A percentile compares a stretch with the other conserved stretches of the same genome.
These are phyloP conservation scores for Mycetomoellerius zeteki DNA, from an alignment of 1,140 invertebrate species.

Conservation along the genomic window DNA sequence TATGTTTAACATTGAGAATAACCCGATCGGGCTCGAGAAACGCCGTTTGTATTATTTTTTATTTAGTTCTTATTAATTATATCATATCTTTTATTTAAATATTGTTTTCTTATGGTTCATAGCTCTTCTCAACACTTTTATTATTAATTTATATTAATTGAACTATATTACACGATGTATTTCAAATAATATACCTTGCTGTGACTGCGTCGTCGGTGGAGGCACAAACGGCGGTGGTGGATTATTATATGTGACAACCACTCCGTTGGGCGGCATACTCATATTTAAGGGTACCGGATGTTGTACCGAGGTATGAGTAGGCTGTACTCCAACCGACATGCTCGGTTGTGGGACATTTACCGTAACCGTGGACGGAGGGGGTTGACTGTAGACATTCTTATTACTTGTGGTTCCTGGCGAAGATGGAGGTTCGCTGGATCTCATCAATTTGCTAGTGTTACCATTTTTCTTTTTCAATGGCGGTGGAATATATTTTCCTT, in stretches of 20 bases:
- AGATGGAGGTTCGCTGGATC: conserved; percentile 87
- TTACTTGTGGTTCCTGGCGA: conserved; percentile 80
- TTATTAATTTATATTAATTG: too few species aligned
- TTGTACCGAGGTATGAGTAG: conserved; percentile 80
- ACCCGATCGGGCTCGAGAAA: too few species aligned
- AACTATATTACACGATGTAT: too few species aligned
- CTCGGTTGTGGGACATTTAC: conserved; percentile 83
- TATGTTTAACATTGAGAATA: too few species aligned
- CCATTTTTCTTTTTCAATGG: conserved; percentile 90
- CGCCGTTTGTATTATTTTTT: too few species aligned
- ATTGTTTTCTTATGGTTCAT: too few species aligned
- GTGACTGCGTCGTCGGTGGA: conserved; percentile 83
- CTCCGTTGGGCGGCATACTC: conserved; percentile 84
- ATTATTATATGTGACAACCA: conserved; percentile 84
- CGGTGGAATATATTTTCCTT: conserved; percentile 92
- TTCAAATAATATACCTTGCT: conserved; percentile 66
- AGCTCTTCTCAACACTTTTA: too few species aligned
- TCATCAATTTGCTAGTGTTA: conserved; percentile 88
- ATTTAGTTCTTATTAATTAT: too few species aligned
- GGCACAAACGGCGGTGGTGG: conserved; percentile 84
- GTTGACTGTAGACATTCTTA: conserved; percentile 84
- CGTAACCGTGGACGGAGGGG: conserved; percentile 81
- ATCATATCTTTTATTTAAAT: too few species aligned
- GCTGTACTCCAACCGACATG: conserved; percentile 83
- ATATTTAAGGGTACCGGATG: conserved; percentile 84